A percentile compares a stretch with the other conserved stretches of the same genome.
phyloP scores from a whole-genome alignment of 2,113 vertebrate genomes.

The Festucalex cinctus region DNA sequence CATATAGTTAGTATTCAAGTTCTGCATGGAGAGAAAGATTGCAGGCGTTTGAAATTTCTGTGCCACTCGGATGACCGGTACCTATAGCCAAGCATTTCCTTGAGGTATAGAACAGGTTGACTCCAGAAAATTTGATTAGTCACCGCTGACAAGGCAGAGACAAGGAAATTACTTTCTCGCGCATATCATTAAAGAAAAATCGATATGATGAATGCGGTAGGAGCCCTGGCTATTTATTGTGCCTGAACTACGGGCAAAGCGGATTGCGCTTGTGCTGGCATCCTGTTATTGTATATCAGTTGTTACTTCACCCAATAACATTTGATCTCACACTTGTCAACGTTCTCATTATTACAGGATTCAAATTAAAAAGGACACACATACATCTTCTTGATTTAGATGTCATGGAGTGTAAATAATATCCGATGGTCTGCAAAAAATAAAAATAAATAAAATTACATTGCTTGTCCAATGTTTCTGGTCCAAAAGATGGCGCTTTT shows the following conservation, averaged over 20 bases:
- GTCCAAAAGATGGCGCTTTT: background rate
- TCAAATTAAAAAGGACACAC: conserved; percentile 36
- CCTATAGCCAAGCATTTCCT: conserved; percentile 75
- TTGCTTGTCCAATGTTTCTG: background rate
- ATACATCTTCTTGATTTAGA: background rate
- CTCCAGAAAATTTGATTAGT: conserved; percentile 79
- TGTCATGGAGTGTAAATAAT: background rate
- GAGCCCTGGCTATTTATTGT: conserved; percentile 74
- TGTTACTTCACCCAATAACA: background rate
- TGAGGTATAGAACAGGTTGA: conserved; percentile 73
- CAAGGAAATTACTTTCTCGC: conserved; percentile 85
- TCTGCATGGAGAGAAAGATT: conserved; percentile 48
- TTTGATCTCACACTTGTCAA: conserved; percentile 38
- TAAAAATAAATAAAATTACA: no score
- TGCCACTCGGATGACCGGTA: conserved; percentile 67
- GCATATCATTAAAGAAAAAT: conserved; percentile 85
- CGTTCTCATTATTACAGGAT: conserved; percentile 57
- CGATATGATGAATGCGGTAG: conserved; percentile 78
- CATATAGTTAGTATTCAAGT: conserved; percentile 59
- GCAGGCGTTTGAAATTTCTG: conserved; percentile 61
- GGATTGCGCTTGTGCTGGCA: conserved; percentile 42
- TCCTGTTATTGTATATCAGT: conserved; percentile 55
- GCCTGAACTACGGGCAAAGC: conserved; percentile 62
- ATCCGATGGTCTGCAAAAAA: background rate
- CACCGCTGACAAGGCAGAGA: conserved; percentile 76